phyloP scores from a whole-genome alignment of 2,888 invertebrate genomes.

The Chironomus tentans region DNA sequence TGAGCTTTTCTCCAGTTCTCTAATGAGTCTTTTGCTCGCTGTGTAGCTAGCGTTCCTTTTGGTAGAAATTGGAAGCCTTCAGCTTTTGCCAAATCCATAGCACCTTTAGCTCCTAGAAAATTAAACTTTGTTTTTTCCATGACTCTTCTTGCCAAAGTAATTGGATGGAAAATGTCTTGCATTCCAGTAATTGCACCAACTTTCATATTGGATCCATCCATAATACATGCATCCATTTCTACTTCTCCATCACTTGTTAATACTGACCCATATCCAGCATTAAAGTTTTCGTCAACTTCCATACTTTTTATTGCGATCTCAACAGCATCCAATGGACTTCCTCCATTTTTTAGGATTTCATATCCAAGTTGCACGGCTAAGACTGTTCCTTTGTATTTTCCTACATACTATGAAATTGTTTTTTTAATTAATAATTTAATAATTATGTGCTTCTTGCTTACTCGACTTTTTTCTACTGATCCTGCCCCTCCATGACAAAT shows the following conservation, averaged over 20 bases:
- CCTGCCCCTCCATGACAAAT: conserved; percentile 79
- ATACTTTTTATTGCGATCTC: conserved; percentile 69
- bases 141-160: conserved; percentile 59
- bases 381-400: conserved; percentile 58
- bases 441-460: conserved; percentile 32
- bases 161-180: conserved; percentile 59
- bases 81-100: conserved; percentile 55
- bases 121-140: conserved; percentile 63
- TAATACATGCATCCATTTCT: conserved; percentile 73
- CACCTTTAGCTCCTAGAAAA: conserved; percentile 60
- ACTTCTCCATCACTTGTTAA: conserved; percentile 56
- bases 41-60: conserved; percentile 53
- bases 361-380: conserved; percentile 55
- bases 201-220: conserved; percentile 55
- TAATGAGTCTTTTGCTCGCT: conserved; percentile 48
- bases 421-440: background rate
- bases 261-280: conserved; percentile 72
- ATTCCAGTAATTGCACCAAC: conserved; percentile 54
- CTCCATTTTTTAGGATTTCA: conserved; percentile 46
- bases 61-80: conserved; percentile 50
- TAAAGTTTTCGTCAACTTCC: conserved; percentile 71
- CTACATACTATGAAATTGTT: conserved; percentile 33
- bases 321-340: conserved; percentile 62
- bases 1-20: conserved; percentile 39
- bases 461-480: conserved; percentile 56